A percentile compares a stretch with the other conserved stretches of the same genome.
Conservation (phyloP, 2,888 invertebrate species). For the Leucoptera coffeella region DNA sequence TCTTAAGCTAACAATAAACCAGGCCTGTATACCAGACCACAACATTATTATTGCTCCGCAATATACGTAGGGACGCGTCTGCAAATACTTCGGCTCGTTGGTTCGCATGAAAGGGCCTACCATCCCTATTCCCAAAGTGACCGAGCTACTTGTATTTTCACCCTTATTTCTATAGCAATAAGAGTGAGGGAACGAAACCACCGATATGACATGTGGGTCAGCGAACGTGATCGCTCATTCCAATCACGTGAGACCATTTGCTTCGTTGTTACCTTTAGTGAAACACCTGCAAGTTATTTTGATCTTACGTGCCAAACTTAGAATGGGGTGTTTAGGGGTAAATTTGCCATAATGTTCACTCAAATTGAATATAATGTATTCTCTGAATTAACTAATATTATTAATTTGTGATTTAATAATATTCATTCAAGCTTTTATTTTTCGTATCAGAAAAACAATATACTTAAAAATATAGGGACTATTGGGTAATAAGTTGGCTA, state of each 20-base stretch:
- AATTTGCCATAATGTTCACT: too few species aligned
- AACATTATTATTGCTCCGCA: not conserved
- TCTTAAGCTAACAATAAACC: not conserved
- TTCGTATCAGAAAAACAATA: too few species aligned
- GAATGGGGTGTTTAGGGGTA: too few species aligned
- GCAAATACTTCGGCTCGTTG: slow-evolving; percentile 5
- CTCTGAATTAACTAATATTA: too few species aligned
- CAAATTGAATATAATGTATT: too few species aligned
- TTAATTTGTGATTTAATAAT: too few species aligned
- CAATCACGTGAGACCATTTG: slow-evolving; percentile 38
- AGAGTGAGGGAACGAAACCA: not conserved
- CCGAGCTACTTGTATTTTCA: not conserved
- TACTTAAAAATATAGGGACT: too few species aligned
- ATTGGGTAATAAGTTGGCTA: too few species aligned
- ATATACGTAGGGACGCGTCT: slow-evolving; percentile 3
- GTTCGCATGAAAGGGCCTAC: slow-evolving; percentile 3
- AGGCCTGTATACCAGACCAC: not conserved
- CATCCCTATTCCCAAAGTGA: not conserved
- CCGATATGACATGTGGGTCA: slow-evolving; percentile 16
- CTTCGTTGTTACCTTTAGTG: slow-evolving; percentile 14
- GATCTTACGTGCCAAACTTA: too few species aligned
- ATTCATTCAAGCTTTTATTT: too few species aligned
- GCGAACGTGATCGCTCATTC: slow-evolving; percentile 12
- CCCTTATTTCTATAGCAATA: not conserved
- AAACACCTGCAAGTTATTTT: slow-evolving; percentile 3